Evolutionary conservation across 2,797 vertebrate species (phyloP).

Genomic region (Ctenosaura bakeri): DNA sequence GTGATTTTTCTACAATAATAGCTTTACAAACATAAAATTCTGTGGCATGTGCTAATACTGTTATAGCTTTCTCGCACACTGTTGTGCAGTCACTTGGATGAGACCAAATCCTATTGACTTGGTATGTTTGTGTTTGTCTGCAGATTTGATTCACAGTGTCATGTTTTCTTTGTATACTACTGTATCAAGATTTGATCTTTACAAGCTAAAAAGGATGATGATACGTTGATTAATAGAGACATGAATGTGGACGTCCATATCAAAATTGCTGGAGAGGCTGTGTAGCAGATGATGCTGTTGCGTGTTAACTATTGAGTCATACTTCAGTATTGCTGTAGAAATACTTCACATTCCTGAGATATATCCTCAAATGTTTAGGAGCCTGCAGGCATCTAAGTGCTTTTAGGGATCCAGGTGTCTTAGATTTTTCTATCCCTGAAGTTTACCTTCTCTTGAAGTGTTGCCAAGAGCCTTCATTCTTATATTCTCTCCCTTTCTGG

Average conservation of each 20-base stretch:
- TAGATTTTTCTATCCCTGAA: neutral
- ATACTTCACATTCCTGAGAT: constrained; percentile 5
- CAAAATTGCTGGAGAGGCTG: too few relatives aligned
- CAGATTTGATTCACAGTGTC: too few relatives aligned
- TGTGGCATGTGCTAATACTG: neutral
- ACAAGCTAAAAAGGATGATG: neutral
- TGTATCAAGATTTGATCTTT: neutral
- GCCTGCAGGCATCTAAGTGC: neutral
- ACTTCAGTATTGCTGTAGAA: neutral
- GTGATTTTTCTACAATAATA: neutral
- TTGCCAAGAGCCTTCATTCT: neutral
- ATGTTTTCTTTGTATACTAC: neutral
- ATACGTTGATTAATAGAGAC: neutral
- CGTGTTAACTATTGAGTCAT: neutral
- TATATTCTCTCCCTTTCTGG: too few relatives aligned
- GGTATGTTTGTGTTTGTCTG: too few relatives aligned
- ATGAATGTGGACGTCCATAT: neutral
- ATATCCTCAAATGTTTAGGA: neutral
- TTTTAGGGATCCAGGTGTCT: neutral
- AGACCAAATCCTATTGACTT: neutral
- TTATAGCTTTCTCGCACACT: neutral
- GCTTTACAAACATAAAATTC: neutral
- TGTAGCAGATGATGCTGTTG: neutral
- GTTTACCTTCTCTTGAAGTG: neutral
- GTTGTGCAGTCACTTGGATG: neutral